Evolutionary conservation across 2,888 invertebrate species (phyloP).

Genomic region (Drosophila leonis): DNA sequence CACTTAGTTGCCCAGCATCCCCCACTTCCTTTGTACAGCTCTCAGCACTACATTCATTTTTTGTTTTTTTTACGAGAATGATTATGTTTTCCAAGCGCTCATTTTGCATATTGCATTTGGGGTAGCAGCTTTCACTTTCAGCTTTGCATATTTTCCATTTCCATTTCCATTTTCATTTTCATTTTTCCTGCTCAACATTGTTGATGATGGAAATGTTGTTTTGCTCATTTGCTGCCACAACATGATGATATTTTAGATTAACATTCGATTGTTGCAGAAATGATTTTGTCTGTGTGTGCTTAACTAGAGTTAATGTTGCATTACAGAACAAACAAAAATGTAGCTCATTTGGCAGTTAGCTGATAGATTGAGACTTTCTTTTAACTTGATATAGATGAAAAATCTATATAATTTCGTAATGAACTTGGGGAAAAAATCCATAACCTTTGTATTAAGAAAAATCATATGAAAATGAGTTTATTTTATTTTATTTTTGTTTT

Average conservation of each 20-base stretch:
- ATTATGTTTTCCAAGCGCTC: slow-evolving; percentile 61
- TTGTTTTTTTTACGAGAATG: slow-evolving; percentile 69
- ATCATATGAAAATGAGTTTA: no score
- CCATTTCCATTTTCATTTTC: not conserved
- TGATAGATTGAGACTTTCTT: not conserved
- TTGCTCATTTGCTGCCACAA: slow-evolving; percentile 4
- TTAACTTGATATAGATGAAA: no score
- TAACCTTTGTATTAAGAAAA: no score
- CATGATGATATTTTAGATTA: slow-evolving; percentile 29
- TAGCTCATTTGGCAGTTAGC: not conserved
- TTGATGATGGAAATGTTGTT: slow-evolving; percentile 41
- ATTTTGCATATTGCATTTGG: slow-evolving; percentile 68
- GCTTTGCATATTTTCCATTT: slow-evolving; percentile 21
- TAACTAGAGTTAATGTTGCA: slow-evolving; percentile 9
- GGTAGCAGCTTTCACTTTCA: slow-evolving; percentile 46
- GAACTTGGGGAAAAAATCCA: not conserved
- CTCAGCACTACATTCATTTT: slow-evolving; percentile 20
- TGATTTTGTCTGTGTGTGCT: slow-evolving; percentile 3
- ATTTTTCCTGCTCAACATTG: slow-evolving; percentile 30
- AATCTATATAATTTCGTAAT: not conserved
- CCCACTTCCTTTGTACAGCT: slow-evolving; percentile 20
- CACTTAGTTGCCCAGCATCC: slow-evolving; percentile 8
- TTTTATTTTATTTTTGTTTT: no score
- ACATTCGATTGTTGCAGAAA: slow-evolving; percentile 10
- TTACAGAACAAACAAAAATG: not conserved